phyloP scores from a whole-genome alignment of 2,797 vertebrate genomes.

The Mormyrus proboscirostris region DNA sequence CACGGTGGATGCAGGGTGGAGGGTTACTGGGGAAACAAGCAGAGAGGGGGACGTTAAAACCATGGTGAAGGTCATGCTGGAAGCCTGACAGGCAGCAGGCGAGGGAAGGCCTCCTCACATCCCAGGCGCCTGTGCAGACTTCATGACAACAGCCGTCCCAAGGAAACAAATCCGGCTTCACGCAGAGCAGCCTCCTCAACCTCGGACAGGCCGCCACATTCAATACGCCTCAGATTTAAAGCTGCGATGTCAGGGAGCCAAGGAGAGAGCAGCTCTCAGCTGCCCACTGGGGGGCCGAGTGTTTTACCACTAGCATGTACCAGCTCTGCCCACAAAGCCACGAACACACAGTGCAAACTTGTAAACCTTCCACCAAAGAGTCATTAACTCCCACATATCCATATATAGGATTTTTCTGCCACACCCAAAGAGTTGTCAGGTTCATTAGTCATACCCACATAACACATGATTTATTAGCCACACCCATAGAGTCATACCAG shows the following conservation, averaged over 20 bases:
- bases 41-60: background rate
- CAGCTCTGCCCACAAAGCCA: background rate
- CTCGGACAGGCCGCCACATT: background rate
- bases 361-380: background rate
- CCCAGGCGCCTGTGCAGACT: background rate
- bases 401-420: background rate
- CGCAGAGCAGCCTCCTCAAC: background rate
- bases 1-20: background rate
- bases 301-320: background rate
- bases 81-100: background rate
- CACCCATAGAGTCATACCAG: background rate
- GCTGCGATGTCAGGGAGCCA: background rate
- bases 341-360: background rate
- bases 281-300: background rate
- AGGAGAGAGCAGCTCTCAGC: background rate
- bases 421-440: background rate
- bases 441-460: background rate
- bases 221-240: background rate
- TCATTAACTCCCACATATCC: background rate
- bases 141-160: background rate
- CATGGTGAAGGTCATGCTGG: background rate
- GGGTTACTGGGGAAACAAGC: background rate
- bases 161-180: conserved; percentile 3
- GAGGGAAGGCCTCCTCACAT: background rate
- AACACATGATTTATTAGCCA: background rate